These are phyloP conservation scores for Tokudaia tokunoshimensis DNA, from an alignment of 2,797 vertebrate genomes.

Conservation along the genomic window DNA sequence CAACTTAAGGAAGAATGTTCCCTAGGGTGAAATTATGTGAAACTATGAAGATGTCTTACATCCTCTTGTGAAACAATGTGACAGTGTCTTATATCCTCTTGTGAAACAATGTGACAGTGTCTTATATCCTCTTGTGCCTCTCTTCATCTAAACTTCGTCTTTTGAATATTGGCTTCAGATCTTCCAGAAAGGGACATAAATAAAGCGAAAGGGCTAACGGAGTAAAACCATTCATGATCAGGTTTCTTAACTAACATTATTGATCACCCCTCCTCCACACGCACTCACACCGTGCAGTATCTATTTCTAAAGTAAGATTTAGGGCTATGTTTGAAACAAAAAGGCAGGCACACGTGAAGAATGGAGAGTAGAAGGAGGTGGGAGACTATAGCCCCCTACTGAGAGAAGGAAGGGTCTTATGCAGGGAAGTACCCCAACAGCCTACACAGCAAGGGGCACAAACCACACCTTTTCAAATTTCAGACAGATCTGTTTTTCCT, in stretches of 20 bases:
- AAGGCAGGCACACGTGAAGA: slow-evolving; percentile 84
- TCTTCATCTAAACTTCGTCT: slow-evolving; percentile 86
- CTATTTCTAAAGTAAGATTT: slow-evolving; percentile 90
- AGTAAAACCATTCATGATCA: slow-evolving; percentile 90
- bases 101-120: slow-evolving; percentile 32
- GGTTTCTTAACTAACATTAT: slow-evolving; percentile 89
- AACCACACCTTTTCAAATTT: slow-evolving; percentile 8
- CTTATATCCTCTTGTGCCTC: slow-evolving; percentile 84
- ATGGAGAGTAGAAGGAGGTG: slow-evolving; percentile 71
- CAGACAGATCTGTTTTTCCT: not conserved
- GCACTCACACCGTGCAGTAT: slow-evolving; percentile 82
- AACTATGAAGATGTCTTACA: no score
- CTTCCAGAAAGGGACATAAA: slow-evolving; percentile 88
- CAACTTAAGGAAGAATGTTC: slow-evolving; percentile 74
- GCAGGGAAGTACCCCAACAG: not conserved
- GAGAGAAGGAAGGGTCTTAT: slow-evolving; percentile 71
- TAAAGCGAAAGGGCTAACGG: slow-evolving; percentile 89
- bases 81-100: slow-evolving; percentile 85
- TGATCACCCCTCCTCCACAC: slow-evolving; percentile 85
- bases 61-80: slow-evolving; percentile 71
- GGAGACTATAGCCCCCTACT: no score
- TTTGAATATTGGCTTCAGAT: slow-evolving; percentile 87
- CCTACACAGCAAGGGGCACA: not conserved
- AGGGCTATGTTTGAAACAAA: slow-evolving; percentile 89
- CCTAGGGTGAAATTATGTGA: slow-evolving; percentile 22